phyloP scores from a whole-genome alignment of 2,888 invertebrate genomes.

The Ashinkailepas kermadecensis region DNA sequence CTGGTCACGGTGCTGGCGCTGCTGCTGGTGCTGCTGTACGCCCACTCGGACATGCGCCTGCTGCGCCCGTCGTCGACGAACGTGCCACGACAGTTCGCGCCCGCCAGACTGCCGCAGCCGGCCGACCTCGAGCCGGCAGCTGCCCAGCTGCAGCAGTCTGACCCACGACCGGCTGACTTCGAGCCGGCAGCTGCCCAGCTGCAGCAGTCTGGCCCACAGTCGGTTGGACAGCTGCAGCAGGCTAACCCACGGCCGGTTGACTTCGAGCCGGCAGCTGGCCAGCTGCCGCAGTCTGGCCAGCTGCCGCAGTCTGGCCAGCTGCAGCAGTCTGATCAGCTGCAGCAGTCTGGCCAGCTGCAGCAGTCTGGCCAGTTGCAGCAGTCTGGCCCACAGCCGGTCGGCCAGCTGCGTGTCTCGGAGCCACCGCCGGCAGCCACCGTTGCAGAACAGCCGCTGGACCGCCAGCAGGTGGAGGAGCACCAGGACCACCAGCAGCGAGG shows the following conservation, averaged over 20 bases:
- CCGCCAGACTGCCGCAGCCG: too few species aligned
- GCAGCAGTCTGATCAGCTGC: not conserved
- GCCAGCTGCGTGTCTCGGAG: not conserved
- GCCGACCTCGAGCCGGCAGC: too few species aligned
- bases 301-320: slow-evolving; percentile 4
- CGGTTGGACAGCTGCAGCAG: slow-evolving; percentile 25
- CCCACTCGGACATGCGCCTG: not conserved
- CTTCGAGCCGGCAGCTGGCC: not conserved
- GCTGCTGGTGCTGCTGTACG: slow-evolving; percentile 32
- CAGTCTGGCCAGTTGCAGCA: not conserved
- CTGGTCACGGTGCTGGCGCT: slow-evolving; percentile 29
- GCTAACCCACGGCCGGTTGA: not conserved
- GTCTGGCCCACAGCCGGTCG: not conserved
- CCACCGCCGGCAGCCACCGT: slow-evolving; percentile 18
- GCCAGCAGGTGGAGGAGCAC: slow-evolving; percentile 17
- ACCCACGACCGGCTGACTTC: not conserved
- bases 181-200: not conserved
- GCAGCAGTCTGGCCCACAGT: slow-evolving; percentile 25
- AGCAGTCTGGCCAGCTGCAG: not conserved
- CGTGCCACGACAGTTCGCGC: not conserved
- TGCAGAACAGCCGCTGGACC: slow-evolving; percentile 21
- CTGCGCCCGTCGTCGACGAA: slow-evolving; percentile 24
- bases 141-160: not conserved
- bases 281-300: slow-evolving; percentile 23
- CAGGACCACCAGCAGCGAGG: slow-evolving; percentile 19